Percentiles rank a stretch among this genome's conserved stretches.
Evolutionary conservation across 1,140 invertebrate genomes (phyloP).

Genomic region (Scylla paramamosain): DNA sequence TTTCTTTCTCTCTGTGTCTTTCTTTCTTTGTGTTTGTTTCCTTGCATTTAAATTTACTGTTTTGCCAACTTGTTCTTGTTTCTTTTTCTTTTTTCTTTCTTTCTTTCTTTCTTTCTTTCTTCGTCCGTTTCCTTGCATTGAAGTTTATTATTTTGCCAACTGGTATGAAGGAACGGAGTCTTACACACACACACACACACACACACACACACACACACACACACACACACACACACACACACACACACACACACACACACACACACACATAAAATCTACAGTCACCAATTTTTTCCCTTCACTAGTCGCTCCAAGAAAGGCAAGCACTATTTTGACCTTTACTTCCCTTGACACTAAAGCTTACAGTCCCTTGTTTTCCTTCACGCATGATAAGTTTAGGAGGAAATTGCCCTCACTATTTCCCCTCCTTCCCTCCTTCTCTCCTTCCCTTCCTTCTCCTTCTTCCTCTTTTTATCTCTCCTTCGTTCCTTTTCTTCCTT

Average conservation of each 20-base stretch:
- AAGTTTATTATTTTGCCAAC: neutral
- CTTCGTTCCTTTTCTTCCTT: neutral
- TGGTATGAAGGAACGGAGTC: neutral
- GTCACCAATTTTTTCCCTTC: too few relatives aligned
- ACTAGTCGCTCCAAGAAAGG: too few relatives aligned
- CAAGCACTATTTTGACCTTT: too few relatives aligned
- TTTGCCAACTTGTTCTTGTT: neutral
- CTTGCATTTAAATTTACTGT: too few relatives aligned
- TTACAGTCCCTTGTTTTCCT: too few relatives aligned
- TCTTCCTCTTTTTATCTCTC: neutral
- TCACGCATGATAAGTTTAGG: too few relatives aligned
- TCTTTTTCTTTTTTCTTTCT: neutral
- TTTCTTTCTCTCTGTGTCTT: neutral
- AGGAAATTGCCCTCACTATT: neutral
- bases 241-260: constrained; percentile 49
- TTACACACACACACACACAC: constrained; percentile 47
- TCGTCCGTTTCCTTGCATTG: neutral
- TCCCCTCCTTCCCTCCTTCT: neutral
- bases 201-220: constrained; percentile 57
- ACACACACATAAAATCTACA: neutral
- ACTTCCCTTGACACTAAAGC: too few relatives aligned
- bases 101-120: neutral
- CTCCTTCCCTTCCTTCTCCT: neutral
- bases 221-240: constrained; percentile 59
- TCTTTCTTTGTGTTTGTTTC: neutral